These are phyloP conservation scores for Heterodera carotae DNA, from an alignment of 1,140 invertebrate genomes.

Conservation along the genomic window DNA sequence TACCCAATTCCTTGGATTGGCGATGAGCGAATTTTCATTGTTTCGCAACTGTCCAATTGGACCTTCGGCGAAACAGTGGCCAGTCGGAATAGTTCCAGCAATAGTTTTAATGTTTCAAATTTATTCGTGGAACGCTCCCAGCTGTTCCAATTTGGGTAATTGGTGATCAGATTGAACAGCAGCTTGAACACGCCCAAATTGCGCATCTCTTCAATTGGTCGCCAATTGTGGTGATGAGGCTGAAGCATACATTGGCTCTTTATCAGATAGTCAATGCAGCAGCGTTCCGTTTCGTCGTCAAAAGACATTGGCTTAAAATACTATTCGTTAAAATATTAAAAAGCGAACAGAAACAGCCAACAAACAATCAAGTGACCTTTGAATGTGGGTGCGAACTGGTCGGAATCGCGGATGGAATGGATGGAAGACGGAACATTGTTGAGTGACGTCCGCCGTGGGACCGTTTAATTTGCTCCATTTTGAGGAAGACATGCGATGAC, in stretches of 20 bases:
- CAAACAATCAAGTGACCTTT: slow-evolving; percentile 13
- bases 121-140: slow-evolving; percentile 27
- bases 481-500: slow-evolving; percentile 45
- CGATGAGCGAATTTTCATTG: slow-evolving; percentile 29
- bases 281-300: slow-evolving; percentile 36
- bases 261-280: slow-evolving; percentile 35
- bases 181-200: slow-evolving; percentile 35
- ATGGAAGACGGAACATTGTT: background rate
- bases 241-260: slow-evolving; percentile 32
- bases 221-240: slow-evolving; percentile 42
- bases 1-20: slow-evolving; percentile 40
- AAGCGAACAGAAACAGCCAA: too few relatives aligned
- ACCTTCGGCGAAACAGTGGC: slow-evolving; percentile 51
- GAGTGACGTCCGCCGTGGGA: slow-evolving; percentile 32
- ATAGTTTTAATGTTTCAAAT: slow-evolving; percentile 32
- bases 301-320: slow-evolving; percentile 39
- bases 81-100: slow-evolving; percentile 46
- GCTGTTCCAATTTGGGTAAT: slow-evolving; percentile 32
- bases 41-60: slow-evolving; percentile 48
- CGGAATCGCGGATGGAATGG: slow-evolving; percentile 36
- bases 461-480: slow-evolving; percentile 54
- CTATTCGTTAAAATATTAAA: too few relatives aligned
- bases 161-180: slow-evolving; percentile 33
- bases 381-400: slow-evolving; percentile 30
- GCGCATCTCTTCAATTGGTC: slow-evolving; percentile 38